phyloP scores from a whole-genome alignment of 1,140 invertebrate species.

The Nymphalis io region DNA sequence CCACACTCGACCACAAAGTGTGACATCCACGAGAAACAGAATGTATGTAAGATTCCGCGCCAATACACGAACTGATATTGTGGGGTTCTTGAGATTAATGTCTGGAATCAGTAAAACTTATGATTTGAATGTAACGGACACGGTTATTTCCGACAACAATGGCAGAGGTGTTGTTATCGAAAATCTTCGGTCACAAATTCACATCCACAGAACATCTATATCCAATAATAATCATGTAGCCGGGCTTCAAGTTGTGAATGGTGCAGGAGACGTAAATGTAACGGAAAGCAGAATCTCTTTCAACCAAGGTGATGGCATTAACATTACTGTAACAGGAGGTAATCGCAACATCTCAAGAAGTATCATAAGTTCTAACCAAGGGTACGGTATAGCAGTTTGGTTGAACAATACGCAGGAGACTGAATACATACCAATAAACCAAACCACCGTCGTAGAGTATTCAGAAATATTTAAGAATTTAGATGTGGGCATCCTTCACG shows the following conservation, averaged over 20 bases:
- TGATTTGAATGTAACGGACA: slow-evolving; percentile 93
- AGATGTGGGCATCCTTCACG: slow-evolving; percentile 91
- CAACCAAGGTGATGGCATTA: slow-evolving; percentile 95
- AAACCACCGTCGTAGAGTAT: slow-evolving; percentile 93
- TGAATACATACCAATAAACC: slow-evolving; percentile 89
- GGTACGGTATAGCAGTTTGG: slow-evolving; percentile 93
- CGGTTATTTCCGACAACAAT: slow-evolving; percentile 92
- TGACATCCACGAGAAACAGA: slow-evolving; percentile 88
- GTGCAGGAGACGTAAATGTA: slow-evolving; percentile 95
- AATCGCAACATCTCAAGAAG: slow-evolving; percentile 92
- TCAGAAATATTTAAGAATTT: slow-evolving; percentile 92
- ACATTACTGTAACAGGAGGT: slow-evolving; percentile 95
- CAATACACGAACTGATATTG: slow-evolving; percentile 84
- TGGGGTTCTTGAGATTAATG: slow-evolving; percentile 88
- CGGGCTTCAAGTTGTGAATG: slow-evolving; percentile 91
- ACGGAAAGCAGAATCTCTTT: slow-evolving; percentile 93
- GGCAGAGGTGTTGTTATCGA: slow-evolving; percentile 95
- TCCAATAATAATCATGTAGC: slow-evolving; percentile 93
- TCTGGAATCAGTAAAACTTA: slow-evolving; percentile 90
- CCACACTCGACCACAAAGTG: slow-evolving; percentile 90
- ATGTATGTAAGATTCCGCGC: slow-evolving; percentile 89
- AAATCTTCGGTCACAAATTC: slow-evolving; percentile 89
- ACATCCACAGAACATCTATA: slow-evolving; percentile 90
- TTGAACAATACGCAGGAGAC: slow-evolving; percentile 92
- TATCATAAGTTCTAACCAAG: slow-evolving; percentile 89